A percentile compares a stretch with the other conserved stretches of the same genome.
These are phyloP conservation scores for Vombatus ursinus DNA, from an alignment of 2,113 vertebrate genomes.

Conservation along the genomic window DNA sequence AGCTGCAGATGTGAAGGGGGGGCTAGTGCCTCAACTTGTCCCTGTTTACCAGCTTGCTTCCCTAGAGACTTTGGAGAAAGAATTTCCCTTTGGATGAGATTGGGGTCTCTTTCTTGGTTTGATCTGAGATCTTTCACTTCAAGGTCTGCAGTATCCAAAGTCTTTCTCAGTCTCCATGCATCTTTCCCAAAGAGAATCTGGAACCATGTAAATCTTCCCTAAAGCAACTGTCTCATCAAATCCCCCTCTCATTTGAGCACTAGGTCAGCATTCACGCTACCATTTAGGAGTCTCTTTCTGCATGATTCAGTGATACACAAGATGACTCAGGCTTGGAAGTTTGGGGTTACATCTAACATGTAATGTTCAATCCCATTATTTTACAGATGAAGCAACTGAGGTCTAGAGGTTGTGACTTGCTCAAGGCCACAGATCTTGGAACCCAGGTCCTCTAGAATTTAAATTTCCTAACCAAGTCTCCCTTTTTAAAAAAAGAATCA, in stretches of 20 bases:
- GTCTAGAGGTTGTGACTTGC: not conserved
- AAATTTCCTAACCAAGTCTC: not conserved
- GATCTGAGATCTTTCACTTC: not conserved
- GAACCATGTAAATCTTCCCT: not conserved
- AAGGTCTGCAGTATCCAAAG: not conserved
- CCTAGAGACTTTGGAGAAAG: not conserved
- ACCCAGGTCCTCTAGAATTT: not conserved
- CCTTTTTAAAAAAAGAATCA: not conserved
- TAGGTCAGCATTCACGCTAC: not conserved
- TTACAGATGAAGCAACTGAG: not conserved
- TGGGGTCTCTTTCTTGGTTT: not conserved
- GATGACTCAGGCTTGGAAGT: not conserved
- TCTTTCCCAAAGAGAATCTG: not conserved
- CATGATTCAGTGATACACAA: not conserved
- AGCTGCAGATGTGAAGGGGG: not conserved
- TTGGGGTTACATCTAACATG: not conserved
- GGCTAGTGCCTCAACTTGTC: not conserved
- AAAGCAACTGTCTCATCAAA: not conserved
- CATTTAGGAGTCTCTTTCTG: not conserved
- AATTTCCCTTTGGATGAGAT: not conserved
- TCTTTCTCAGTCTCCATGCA: not conserved
- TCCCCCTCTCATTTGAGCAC: not conserved
- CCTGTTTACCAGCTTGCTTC: not conserved
- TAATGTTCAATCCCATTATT: not conserved
- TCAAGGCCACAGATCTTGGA: not conserved